Evolutionary conservation across 35 echinoderm and acorn worm species (phyloP).

Genomic region (Apostichopus californicus): DNA sequence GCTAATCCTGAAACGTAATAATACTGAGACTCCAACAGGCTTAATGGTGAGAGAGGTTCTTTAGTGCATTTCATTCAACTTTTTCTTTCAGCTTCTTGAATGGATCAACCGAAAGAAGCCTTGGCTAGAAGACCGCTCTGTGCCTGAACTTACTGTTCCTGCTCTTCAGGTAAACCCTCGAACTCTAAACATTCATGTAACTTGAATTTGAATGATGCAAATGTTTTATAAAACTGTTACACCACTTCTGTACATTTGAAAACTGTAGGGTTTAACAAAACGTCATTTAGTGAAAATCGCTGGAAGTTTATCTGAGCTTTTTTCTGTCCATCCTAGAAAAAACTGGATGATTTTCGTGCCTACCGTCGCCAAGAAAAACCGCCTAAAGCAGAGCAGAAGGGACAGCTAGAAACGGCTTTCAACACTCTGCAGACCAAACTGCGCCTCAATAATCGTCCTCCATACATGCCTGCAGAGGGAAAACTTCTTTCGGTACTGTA

Average conservation of each 20-base stretch:
- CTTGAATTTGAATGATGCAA: too few species aligned
- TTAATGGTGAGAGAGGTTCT: too few species aligned
- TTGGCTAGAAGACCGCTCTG: constrained; percentile 87
- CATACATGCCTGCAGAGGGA: constrained; percentile 86
- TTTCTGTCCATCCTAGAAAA: constrained; percentile 62
- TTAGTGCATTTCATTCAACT: not conserved
- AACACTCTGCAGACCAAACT: constrained; percentile 99
- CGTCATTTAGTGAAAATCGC: too few species aligned
- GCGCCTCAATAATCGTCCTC: constrained; percentile 88
- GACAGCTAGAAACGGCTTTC: constrained; percentile 87
- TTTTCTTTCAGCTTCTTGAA: constrained; percentile 74
- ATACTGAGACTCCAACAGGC: too few species aligned
- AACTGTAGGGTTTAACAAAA: too few species aligned
- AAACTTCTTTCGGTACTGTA: constrained; percentile 80
- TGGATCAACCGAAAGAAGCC: constrained; percentile 89
- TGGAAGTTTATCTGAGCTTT: not conserved
- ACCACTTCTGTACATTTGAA: too few species aligned
- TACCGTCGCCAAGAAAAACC: constrained; percentile 93
- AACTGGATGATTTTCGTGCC: constrained; percentile 92
- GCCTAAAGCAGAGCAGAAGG: constrained; percentile 91
- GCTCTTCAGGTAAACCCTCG: constrained; percentile 74
- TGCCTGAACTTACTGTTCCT: constrained; percentile 69
- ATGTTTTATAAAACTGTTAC: too few species aligned
- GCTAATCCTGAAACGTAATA: too few species aligned
- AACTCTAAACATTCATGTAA: too few species aligned